Conservation (phyloP, 2,113 vertebrate genomes). For the Eclectus roratus region DNA sequence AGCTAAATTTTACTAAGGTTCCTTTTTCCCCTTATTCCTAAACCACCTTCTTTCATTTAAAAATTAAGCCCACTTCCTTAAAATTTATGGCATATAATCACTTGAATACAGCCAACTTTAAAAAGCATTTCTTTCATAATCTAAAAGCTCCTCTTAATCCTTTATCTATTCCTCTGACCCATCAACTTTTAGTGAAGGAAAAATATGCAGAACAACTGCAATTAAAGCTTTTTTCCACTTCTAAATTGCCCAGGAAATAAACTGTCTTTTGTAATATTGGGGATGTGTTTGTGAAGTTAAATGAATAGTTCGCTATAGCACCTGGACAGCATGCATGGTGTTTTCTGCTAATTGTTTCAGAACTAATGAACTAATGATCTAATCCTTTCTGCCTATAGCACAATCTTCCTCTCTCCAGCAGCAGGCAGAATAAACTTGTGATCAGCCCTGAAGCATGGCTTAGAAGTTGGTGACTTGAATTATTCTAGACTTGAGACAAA, state of each 20-base stretch:
- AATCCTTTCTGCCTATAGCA: background rate
- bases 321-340: background rate
- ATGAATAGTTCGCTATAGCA: background rate
- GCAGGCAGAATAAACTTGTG: background rate
- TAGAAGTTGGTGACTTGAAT: background rate
- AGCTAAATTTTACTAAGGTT: background rate
- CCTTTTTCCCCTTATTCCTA: background rate
- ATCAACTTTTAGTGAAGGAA: background rate
- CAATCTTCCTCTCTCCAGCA: background rate
- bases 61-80: background rate
- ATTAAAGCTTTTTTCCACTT: background rate
- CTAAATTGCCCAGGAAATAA: background rate
- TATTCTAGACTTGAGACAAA: background rate
- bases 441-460: background rate
- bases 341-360: background rate
- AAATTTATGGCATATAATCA: background rate
- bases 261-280: background rate
- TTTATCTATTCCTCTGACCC: background rate
- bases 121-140: background rate
- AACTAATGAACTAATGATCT: background rate
- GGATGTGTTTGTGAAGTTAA: background rate
- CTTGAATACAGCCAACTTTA: background rate
- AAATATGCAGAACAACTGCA: background rate
- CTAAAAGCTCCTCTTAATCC: background rate
- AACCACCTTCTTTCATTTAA: background rate